Percentiles rank a stretch among this genome's conserved stretches.
phyloP scores from a whole-genome alignment of 1,140 invertebrate genomes.

The Paralvinella palmiformis region DNA sequence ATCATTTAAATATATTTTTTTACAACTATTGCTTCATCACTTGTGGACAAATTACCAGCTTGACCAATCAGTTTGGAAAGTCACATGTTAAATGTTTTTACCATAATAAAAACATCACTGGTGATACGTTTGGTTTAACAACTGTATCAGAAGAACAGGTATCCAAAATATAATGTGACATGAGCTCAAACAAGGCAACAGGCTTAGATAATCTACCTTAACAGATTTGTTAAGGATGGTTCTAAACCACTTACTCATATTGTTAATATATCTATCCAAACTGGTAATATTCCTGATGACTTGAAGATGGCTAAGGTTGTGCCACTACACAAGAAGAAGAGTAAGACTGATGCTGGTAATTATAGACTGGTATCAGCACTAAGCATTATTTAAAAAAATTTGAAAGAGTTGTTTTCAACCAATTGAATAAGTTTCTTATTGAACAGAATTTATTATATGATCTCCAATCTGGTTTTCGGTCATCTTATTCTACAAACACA shows the following conservation, averaged over 20 bases:
- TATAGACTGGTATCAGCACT: background rate
- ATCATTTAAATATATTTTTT: background rate
- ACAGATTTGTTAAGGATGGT: background rate
- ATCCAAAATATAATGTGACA: background rate
- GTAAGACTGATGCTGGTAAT: background rate
- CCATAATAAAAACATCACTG: background rate
- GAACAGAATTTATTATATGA: background rate
- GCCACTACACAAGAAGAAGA: background rate
- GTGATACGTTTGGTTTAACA: background rate
- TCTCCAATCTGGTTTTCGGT: background rate
- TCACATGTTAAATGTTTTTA: background rate
- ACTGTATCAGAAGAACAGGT: background rate
- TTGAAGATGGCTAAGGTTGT: background rate
- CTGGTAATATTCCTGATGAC: background rate
- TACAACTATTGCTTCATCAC: background rate
- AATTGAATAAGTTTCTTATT: too few relatives aligned
- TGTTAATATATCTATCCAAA: background rate
- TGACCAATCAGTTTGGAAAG: background rate
- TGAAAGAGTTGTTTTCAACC: too few relatives aligned
- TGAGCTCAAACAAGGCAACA: too few relatives aligned
- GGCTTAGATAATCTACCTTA: too few relatives aligned
- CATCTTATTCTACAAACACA: too few relatives aligned
- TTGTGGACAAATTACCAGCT: background rate
- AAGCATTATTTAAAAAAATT: background rate
- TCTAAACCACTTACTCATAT: background rate